A percentile compares a stretch with the other conserved stretches of the same genome.
Conservation (phyloP, 1,140 invertebrate genomes). For the Drosophila funebris region DNA sequence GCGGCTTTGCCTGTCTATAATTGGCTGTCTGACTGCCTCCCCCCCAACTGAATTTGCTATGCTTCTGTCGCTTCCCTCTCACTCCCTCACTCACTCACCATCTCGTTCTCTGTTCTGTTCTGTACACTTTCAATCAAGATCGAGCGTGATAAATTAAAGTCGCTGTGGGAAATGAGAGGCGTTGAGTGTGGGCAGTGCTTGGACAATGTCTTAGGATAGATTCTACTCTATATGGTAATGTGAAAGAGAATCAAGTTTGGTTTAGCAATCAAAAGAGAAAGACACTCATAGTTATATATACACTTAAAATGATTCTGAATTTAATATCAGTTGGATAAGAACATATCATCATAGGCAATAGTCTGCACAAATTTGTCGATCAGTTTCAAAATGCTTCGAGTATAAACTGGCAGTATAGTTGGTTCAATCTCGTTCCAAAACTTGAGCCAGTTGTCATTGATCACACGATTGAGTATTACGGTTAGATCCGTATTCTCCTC, state of each 20-base stretch:
- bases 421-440: constrained; percentile 53
- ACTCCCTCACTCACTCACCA: neutral
- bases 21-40: constrained; percentile 59
- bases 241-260: neutral
- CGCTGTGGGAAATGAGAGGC: constrained; percentile 48
- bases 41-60: constrained; percentile 22
- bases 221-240: neutral
- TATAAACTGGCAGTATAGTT: constrained; percentile 20
- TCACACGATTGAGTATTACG: constrained; percentile 26
- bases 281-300: no score
- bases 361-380: neutral
- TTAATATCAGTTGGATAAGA: constrained; percentile 3
- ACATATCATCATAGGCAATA: constrained; percentile 46
- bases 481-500: constrained; percentile 41
- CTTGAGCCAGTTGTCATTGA: constrained; percentile 49
- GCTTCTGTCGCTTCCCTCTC: neutral
- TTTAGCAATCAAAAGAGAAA: neutral
- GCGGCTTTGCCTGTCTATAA: constrained; percentile 75
- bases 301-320: no score
- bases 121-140: constrained; percentile 68
- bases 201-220: neutral
- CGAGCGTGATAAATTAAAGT: constrained; percentile 66
- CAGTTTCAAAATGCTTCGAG: neutral
- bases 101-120: neutral
- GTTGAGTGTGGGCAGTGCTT: constrained; percentile 29